Base-by-base conservation (phyloP, 2,888 invertebrate genomes). In the Drosophila testacea region DNA sequence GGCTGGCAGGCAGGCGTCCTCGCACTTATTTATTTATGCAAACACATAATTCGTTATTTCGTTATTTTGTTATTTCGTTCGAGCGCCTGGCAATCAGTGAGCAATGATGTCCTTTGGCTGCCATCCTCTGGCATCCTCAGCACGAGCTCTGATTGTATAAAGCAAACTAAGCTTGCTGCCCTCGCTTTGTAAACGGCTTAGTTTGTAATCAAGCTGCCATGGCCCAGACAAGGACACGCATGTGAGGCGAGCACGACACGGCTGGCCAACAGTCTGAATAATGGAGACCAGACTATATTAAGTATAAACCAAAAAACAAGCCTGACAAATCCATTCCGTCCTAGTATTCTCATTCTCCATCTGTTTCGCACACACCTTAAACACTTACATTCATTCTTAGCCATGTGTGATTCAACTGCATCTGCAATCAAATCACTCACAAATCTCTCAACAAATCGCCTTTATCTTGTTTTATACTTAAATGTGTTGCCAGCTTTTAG, bases 141-240 rank as follows among this genome's bases (percentile, higher is more conserved):
- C 9, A 10, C 46, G 52, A 73, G 71, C 73, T 39, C 28, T 88
- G 88, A 87, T 87, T 87, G 84, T 69, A 84, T 83, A 86, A 86
- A 86, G 84, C 69, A 77, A 85, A 76, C 69, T 60, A 75, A 66
- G 66, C 73, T 56, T 62, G 54, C 48, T 63, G 60, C 48, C 47
- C 47, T 47, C 63, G 66, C 63, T 66, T 69, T 66, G 68, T 79
- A 80, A 85, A 77, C 81, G 81, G 76, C 85, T 85, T 81, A 82
- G 82, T 74, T 80, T 78, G 74, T 80, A 77, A 81, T 78, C 78
- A 80, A 79, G 74, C 71, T 70, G 69, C 44, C 60, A 56, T 34
- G 11, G 50, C 50, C 34, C 48, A 16, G 52, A 41, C 30, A 55
- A 44, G 34, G 13, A 44, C 42, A 56, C 34, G 44, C 57, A 16